Conservation (phyloP, 1,140 invertebrate species). For the Danaus melanippus region DNA sequence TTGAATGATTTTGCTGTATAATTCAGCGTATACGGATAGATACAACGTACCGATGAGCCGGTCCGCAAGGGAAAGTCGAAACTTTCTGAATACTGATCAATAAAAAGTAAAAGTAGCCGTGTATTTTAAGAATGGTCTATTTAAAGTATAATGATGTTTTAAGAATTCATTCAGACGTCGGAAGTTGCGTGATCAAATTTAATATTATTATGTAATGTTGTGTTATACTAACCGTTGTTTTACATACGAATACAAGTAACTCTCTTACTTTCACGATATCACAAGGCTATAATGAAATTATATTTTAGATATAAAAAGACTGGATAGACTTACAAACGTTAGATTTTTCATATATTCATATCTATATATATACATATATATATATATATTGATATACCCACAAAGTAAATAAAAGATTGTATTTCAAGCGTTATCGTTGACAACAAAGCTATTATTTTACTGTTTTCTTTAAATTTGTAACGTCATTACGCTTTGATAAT, state of each 20-base stretch:
- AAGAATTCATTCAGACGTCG: slow-evolving; percentile 27
- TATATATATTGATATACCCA: slow-evolving; percentile 7
- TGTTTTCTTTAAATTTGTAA: slow-evolving; percentile 36
- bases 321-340: no score
- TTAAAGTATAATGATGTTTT: slow-evolving; percentile 35
- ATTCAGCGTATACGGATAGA: background rate
- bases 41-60: slow-evolving; percentile 18
- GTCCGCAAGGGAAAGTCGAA: slow-evolving; percentile 48
- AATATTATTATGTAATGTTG: slow-evolving; percentile 28
- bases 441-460: slow-evolving; percentile 39
- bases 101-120: slow-evolving; percentile 59
- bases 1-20: slow-evolving; percentile 6
- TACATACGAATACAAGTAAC: no score
- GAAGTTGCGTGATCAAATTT: slow-evolving; percentile 29
- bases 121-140: slow-evolving; percentile 33
- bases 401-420: slow-evolving; percentile 42
- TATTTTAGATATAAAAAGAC: no score
- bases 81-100: slow-evolving; percentile 63
- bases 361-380: no score
- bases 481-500: slow-evolving; percentile 47
- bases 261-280: no score
- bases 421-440: slow-evolving; percentile 30
- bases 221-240: background rate
- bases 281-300: no score
- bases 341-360: no score